phyloP scores from a whole-genome alignment of 2,113 vertebrate species.

The Hylia prasina region DNA sequence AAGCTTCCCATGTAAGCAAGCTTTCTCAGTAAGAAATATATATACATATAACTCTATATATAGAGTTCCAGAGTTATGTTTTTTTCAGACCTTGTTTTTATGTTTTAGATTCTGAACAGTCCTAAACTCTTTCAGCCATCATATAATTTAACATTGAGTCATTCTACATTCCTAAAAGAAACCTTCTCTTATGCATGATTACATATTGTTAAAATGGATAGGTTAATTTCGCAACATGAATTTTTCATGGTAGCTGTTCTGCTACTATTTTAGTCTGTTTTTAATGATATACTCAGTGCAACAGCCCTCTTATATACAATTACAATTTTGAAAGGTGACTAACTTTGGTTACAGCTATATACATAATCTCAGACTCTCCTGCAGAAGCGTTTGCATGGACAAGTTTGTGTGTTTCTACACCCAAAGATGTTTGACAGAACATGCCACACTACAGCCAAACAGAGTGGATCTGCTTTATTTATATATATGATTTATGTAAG shows the following conservation, averaged over 20 bases:
- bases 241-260: slow-evolving; percentile 53
- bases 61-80: background rate
- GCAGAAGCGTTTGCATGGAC: background rate
- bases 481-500: background rate
- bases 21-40: background rate
- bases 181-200: slow-evolving; percentile 73
- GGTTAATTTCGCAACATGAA: slow-evolving; percentile 61
- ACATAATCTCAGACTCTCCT: background rate
- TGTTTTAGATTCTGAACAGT: slow-evolving; percentile 17
- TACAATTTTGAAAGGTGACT: slow-evolving; percentile 61
- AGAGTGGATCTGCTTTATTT: background rate
- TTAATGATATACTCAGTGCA: slow-evolving; percentile 65
- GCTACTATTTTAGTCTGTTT: slow-evolving; percentile 64
- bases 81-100: background rate
- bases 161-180: slow-evolving; percentile 56
- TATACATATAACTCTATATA: background rate
- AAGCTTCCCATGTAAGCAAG: slow-evolving; percentile 13
- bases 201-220: slow-evolving; percentile 67
- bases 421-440: background rate
- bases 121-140: slow-evolving; percentile 49
- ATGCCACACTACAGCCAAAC: background rate
- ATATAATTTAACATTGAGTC: slow-evolving; percentile 69
- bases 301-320: slow-evolving; percentile 51
- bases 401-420: background rate
- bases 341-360: slow-evolving; percentile 53